These are phyloP conservation scores for Bufo bufo DNA, from an alignment of 2,113 vertebrate species.

Conservation along the genomic window DNA sequence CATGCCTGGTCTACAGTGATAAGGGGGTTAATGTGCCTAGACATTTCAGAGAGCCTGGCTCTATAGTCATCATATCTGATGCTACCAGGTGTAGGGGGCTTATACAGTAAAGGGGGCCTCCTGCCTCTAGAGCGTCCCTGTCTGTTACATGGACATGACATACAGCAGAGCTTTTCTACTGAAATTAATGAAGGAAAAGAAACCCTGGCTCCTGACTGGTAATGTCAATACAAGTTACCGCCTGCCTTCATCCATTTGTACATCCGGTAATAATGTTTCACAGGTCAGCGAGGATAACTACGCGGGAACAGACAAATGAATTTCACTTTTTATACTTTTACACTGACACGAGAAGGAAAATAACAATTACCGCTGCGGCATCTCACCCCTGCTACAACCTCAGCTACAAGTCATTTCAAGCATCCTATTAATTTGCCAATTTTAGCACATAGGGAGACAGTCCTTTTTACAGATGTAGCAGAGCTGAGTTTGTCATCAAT, in stretches of 20 bases:
- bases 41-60: too few relatives aligned
- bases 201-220: not conserved
- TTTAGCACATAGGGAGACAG: not conserved
- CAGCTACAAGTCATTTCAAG: not conserved
- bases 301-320: slow-evolving; percentile 10
- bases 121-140: too few relatives aligned
- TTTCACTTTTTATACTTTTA: not conserved
- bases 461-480: not conserved
- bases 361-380: slow-evolving; percentile 3
- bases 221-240: not conserved
- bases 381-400: not conserved
- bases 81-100: too few relatives aligned
- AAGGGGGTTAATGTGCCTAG: not conserved
- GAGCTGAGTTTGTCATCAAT: not conserved
- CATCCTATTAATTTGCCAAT: not conserved
- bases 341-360: slow-evolving; percentile 5
- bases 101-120: too few relatives aligned
- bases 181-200: not conserved
- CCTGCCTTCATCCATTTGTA: slow-evolving; percentile 6
- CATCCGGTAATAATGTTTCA: slow-evolving; percentile 9
- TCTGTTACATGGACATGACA: too few relatives aligned
- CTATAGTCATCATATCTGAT: too few relatives aligned
- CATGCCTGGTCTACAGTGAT: not conserved
- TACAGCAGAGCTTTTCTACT: not conserved
- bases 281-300: slow-evolving; percentile 20